Evolutionary conservation across 2,888 invertebrate species (phyloP).

Genomic region (Drosophila emarginata): DNA sequence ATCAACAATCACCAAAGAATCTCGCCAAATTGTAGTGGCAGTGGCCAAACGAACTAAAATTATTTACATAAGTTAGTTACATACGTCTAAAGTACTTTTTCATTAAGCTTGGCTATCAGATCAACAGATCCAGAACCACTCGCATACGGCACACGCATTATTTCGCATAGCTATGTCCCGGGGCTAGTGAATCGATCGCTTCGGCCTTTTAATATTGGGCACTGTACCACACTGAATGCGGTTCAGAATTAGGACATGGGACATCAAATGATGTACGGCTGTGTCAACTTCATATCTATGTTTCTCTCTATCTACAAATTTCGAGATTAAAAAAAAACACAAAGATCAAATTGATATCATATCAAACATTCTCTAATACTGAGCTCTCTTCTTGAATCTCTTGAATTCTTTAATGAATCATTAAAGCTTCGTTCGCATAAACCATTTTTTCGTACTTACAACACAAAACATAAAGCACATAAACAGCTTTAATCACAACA

Average conservation of each 20-base stretch:
- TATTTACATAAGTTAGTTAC: conserved; percentile 12
- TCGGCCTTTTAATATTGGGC: background rate
- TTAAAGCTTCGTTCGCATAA: background rate
- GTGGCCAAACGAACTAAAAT: conserved; percentile 47
- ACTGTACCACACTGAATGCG: background rate
- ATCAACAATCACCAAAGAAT: conserved; percentile 50
- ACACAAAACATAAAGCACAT: background rate
- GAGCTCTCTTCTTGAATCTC: background rate
- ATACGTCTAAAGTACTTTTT: conserved; percentile 11
- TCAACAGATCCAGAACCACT: conserved; percentile 1
- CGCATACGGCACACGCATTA: background rate
- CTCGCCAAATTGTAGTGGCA: conserved; percentile 50
- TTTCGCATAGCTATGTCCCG: background rate
- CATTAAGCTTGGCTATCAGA: conserved; percentile 1
- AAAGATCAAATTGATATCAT: background rate
- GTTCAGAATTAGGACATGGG: background rate
- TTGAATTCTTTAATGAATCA: background rate
- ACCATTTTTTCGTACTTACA: background rate
- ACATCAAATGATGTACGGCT: conserved; percentile 7
- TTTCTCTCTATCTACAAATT: conserved; percentile 7
- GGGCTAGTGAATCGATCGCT: background rate
- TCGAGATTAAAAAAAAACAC: background rate
- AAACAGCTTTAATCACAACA: background rate
- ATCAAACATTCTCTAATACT: conserved; percentile 12
- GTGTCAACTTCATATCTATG: conserved; percentile 11